Base-by-base conservation (phyloP, 1,140 invertebrate genomes). In the Periplaneta americana region DNA sequence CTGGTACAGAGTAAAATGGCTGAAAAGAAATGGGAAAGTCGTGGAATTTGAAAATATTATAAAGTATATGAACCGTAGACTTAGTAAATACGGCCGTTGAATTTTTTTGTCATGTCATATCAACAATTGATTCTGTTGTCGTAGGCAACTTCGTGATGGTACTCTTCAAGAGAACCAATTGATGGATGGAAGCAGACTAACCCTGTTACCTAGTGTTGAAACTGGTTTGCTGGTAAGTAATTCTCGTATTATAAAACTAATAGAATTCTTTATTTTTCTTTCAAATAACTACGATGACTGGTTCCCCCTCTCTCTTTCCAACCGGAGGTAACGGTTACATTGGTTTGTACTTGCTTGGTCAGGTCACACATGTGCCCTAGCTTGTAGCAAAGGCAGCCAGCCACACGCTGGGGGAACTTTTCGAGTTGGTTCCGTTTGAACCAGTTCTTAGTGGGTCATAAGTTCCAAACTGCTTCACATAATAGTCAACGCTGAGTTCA, bases 141-240 rank as follows among this genome's bases (percentile, higher is more conserved):
- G 34, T 92, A 98, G 97, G 89, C 95, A 97, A 92, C 90, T 98
- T 83, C 93, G 94, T 85, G 95, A 97, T 84, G 96, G 96, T 75
- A 96, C 93, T 82, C 90, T 98, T 66, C 91, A 93, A 88, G 96
- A 98, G 87, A 96, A 98, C 89, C 93, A 94, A 82, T 90, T 98
- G 82, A 91, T 94, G 86, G 95, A 98, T 88, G 96, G 96, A 82
- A 95, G 96, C 84, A 93, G 95, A 85, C 92, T 98, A 82, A 97
- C 96, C 83, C 91, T 98, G 85, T 91, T 98, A 86, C 97, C 97
- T 78, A 97, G 94, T 89, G 96, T 98, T 80, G 97, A 98, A 91
- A 98, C 96, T 84, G 97, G 97, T 88, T 91, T 98, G 85, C 90
- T 97, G 93, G 97, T 98, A 91, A 95, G 95, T 92, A 82, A 81